Percentiles rank a stretch among this genome's conserved stretches.
These are phyloP conservation scores for Synanthedon myopaeformis DNA, from an alignment of 2,888 invertebrate species.

Conservation along the genomic window DNA sequence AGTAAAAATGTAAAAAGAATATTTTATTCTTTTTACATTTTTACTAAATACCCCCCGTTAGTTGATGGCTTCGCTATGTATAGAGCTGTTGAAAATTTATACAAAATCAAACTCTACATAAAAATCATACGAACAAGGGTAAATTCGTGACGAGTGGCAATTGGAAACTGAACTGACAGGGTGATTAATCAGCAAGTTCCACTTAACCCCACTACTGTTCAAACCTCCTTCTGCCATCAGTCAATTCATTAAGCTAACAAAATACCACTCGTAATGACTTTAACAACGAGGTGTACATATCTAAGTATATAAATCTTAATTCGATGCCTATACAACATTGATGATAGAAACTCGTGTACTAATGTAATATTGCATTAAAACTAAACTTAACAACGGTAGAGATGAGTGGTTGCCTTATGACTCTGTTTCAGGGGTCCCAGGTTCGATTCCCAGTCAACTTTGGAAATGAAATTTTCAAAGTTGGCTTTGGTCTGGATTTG, in stretches of 20 bases:
- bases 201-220: constrained; percentile 66
- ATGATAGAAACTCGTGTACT: background rate
- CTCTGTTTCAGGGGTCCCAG: too few species aligned
- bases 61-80: background rate
- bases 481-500: too few species aligned
- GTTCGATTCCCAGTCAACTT: too few species aligned
- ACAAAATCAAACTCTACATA: constrained; percentile 13
- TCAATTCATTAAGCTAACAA: constrained; percentile 70
- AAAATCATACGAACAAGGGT: constrained; percentile 38
- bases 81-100: background rate
- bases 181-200: constrained; percentile 66
- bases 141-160: constrained; percentile 1
- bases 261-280: constrained; percentile 66
- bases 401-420: too few species aligned
- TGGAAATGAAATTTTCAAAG: too few species aligned
- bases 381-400: background rate
- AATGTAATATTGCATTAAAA: constrained; percentile 4
- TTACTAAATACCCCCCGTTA: too few species aligned
- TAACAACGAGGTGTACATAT: constrained; percentile 42
- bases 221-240: constrained; percentile 61
- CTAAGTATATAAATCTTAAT: constrained; percentile 26
- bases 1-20: too few species aligned
- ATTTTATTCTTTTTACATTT: too few species aligned
- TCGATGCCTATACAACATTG: background rate
- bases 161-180: constrained; percentile 40